Conservation (phyloP, 2,113 vertebrate genomes). For the Speoplatyrhinus poulsoni region DNA sequence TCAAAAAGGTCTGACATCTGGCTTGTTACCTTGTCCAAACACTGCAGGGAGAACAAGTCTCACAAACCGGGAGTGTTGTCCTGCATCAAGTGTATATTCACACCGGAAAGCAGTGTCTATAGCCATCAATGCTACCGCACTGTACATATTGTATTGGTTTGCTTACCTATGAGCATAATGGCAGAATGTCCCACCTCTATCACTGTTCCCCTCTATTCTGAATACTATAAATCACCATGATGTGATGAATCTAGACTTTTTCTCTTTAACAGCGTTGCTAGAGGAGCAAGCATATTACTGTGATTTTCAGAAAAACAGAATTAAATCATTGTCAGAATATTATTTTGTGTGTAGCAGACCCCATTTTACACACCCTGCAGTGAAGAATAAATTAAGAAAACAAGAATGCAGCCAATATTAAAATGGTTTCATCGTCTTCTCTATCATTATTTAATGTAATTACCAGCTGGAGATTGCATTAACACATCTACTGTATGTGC, state of each 20-base stretch:
- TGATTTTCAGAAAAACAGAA: slow-evolving; percentile 49
- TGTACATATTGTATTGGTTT: no score
- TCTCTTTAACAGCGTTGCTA: slow-evolving; percentile 21
- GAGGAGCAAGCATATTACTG: slow-evolving; percentile 36
- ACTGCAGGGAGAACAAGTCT: background rate
- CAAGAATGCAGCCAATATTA: slow-evolving; percentile 33
- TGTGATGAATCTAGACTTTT: background rate
- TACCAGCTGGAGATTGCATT: slow-evolving; percentile 41
- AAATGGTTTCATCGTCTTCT: slow-evolving; percentile 35
- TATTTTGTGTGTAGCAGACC: slow-evolving; percentile 48
- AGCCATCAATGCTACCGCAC: no score
- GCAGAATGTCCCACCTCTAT: no score
- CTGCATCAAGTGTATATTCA: background rate
- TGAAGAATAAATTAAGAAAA: slow-evolving; percentile 49
- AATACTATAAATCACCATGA: no score
- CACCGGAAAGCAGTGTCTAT: no score
- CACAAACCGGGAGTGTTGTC: background rate
- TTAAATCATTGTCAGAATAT: slow-evolving; percentile 52
- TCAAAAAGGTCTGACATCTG: slow-evolving; percentile 46
- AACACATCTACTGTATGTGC: slow-evolving; percentile 24
- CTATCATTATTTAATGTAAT: slow-evolving; percentile 56
- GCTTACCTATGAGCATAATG: no score
- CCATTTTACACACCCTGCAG: slow-evolving; percentile 47
- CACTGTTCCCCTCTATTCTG: no score
- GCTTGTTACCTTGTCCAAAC: slow-evolving; percentile 31